Evolutionary conservation across 1,140 invertebrate genomes (phyloP).

Genomic region (Tribolium castaneum): DNA sequence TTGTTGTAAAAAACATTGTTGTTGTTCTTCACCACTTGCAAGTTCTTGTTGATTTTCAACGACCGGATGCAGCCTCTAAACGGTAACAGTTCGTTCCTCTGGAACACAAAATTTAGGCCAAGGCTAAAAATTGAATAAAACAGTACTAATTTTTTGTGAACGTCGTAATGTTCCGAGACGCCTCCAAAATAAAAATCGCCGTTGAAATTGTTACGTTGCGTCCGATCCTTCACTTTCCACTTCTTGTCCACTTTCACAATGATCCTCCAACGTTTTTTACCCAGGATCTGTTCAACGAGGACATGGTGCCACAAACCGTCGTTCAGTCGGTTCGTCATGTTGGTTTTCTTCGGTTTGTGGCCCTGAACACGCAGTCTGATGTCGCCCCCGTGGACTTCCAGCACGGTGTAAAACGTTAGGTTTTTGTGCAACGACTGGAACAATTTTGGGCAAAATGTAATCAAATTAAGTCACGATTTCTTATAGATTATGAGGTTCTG

Average conservation of each 20-base stretch:
- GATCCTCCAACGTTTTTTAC: constrained; percentile 66
- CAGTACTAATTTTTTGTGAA: constrained; percentile 49
- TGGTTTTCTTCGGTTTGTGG: background rate
- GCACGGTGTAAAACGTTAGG: background rate
- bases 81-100: constrained; percentile 72
- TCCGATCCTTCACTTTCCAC: constrained; percentile 70
- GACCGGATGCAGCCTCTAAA: constrained; percentile 87
- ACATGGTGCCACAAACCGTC: constrained; percentile 90
- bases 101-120: constrained; percentile 55
- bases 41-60: constrained; percentile 79
- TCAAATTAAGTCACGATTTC: too few relatives aligned
- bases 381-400: constrained; percentile 28
- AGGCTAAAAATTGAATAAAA: background rate
- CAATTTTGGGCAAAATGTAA: too few relatives aligned
- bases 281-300: constrained; percentile 69
- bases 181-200: constrained; percentile 85
- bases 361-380: constrained; percentile 1
- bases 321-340: constrained; percentile 68
- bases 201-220: constrained; percentile 75
- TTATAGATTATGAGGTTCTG: too few relatives aligned
- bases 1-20: constrained; percentile 70
- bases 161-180: constrained; percentile 69
- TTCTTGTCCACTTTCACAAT: constrained; percentile 76
- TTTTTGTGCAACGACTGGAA: background rate
- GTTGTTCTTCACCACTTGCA: constrained; percentile 74